These are phyloP conservation scores for Actinia tenebrosa DNA, from an alignment of 64 coral and sea anemone genomes.

Conservation along the genomic window DNA sequence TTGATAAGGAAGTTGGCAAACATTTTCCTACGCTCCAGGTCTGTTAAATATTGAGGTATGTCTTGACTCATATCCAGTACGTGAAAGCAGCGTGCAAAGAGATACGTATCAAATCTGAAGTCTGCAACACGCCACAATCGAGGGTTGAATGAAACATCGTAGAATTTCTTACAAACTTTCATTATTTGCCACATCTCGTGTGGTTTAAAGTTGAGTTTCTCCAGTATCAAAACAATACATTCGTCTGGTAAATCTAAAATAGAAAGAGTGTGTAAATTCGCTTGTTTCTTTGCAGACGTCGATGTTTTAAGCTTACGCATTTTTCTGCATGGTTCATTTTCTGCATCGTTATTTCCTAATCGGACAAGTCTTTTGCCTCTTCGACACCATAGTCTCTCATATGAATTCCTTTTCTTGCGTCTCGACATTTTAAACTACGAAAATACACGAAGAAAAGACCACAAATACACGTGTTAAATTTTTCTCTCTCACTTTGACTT, in stretches of 20 bases:
- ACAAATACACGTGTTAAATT: not conserved
- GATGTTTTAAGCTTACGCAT: not conserved
- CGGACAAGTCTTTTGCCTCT: slow-evolving; percentile 58
- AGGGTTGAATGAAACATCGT: slow-evolving; percentile 35
- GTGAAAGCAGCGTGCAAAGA: not conserved
- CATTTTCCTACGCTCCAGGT: slow-evolving; percentile 30
- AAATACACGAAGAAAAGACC: not conserved
- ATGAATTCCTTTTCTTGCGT: not conserved
- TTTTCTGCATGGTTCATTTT: not conserved
- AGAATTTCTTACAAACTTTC: slow-evolving; percentile 34
- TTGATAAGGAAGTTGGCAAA: slow-evolving; percentile 62
- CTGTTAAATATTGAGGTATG: slow-evolving; percentile 13
- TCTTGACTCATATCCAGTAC: not conserved
- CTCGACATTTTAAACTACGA: not conserved
- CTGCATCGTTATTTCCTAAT: not conserved
- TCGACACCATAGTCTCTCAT: slow-evolving; percentile 27
- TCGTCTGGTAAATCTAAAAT: slow-evolving; percentile 49
- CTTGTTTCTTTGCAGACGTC: not conserved
- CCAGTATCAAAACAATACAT: slow-evolving; percentile 38
- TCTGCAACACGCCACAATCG: slow-evolving; percentile 44
- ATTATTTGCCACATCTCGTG: slow-evolving; percentile 42
- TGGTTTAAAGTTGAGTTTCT: not conserved
- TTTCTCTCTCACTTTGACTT: not conserved
- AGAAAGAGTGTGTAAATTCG: not conserved
- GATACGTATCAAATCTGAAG: slow-evolving; percentile 22